Conservation (phyloP, 2,888 invertebrate species). For the Callinectes sapidus region DNA sequence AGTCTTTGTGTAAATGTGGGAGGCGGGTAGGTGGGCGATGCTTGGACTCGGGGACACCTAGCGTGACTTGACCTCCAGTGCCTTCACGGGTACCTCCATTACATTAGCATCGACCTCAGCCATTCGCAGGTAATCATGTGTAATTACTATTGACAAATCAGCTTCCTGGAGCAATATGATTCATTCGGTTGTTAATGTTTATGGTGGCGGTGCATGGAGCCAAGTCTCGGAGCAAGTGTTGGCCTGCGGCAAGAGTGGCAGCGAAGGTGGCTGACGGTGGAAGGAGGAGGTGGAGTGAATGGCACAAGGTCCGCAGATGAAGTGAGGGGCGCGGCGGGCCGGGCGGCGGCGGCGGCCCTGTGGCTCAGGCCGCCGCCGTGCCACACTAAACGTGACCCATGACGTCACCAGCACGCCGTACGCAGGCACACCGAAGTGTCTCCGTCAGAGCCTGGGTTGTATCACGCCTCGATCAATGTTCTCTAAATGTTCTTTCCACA, state of each 20-base stretch:
- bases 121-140: constrained; percentile 11
- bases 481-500: constrained; percentile 6
- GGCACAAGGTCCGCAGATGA: constrained; percentile 14
- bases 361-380: constrained; percentile 33
- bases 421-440: constrained; percentile 20
- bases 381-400: constrained; percentile 34
- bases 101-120: background rate
- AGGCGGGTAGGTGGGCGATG: background rate
- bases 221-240: background rate
- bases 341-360: constrained; percentile 19
- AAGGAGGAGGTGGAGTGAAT: constrained; percentile 15
- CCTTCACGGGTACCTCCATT: constrained; percentile 6
- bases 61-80: constrained; percentile 28
- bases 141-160: constrained; percentile 27
- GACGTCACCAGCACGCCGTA: constrained; percentile 27
- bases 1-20: background rate
- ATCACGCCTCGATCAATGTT: constrained; percentile 34
- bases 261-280: background rate
- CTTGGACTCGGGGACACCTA: background rate
- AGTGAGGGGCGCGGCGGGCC: constrained; percentile 31
- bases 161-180: background rate
- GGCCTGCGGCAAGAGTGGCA: background rate
- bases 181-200: constrained; percentile 1
- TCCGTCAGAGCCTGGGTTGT: background rate
- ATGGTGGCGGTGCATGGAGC: background rate